Evolutionary conservation across 64 coral and sea anemone species (phyloP), one percentile per base, ranked within the genome.

Genomic region (Dendrophyllia cribrosa): DNA sequence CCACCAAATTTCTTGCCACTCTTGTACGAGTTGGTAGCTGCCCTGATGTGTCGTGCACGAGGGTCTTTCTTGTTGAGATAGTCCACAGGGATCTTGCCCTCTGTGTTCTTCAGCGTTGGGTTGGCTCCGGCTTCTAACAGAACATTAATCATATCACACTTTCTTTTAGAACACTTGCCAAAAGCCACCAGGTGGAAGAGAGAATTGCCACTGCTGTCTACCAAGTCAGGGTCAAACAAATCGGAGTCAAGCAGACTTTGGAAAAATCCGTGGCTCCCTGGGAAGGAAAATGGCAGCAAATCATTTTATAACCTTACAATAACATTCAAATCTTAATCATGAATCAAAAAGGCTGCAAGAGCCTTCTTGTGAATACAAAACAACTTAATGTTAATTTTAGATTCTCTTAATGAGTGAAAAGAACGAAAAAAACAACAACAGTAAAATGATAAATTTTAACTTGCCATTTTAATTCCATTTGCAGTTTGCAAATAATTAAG

Each of bases 61-160:
- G 86, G 86, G 68, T 88, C 86, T 22, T 88, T 88, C 43, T 74
- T 88, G 20, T 20, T 50, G 7, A 88, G 51, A 5, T 19, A 75
- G 14, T 88, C 86, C 13, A 74, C 15, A 3, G 86, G 50, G 15
- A 59, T 26, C 69, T 88, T 88, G 12, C 86, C 86, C 1, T 88
- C 86, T 43, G 50, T 74, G 86, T 88, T 88, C 51, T 74, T 88
- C 20, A 88, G 23, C 6, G 70, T 62, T 59, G 86, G 86, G 17
- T 88, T 74, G 46, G 69, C 86, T 74, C 86, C 68, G 12, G 68
- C 86, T 2, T 88, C 69, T 58, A 25, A 19, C 51, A 88, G 51
- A 21, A 61, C 50, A 46, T 51, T 43, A 13, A 88, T 74, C 5
- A 62, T 43, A 15, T 43, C 69, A 24, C 86, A 88, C 19, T 88